Evolutionary conservation across 30 jellyfish, hydroid and myxozoan genomes (phyloP), one percentile per base, ranked within the genome.

Genomic region (Aurelia sp.): DNA sequence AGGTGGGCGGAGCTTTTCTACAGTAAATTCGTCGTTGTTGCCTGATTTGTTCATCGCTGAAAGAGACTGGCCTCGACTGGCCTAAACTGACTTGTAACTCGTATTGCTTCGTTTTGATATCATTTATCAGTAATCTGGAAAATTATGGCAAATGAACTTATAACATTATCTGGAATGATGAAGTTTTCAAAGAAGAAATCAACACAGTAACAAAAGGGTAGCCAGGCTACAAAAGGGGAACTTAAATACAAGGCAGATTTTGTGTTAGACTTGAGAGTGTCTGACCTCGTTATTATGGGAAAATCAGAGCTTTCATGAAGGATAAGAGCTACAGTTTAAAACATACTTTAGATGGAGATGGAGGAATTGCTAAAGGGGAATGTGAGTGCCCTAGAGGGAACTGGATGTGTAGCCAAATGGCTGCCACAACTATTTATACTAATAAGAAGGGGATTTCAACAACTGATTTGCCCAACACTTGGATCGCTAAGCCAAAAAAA

Each of bases 321-420:
- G 67, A 71, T 44, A 71, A 44, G 33, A 71, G 70, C 22, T 33
- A 71, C 82, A 33, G 3, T 71, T 76, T 71, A 1, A 27, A 16
- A 1, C 82, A 1, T 30, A 71, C 65, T 0, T n/a, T 65, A n/a
- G 33, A 65, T 65, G 33, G 76, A 65, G 33, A 65, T 20, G 76
- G 76, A 65, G 76, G 82, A n/a, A 65, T 65, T 65, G 48, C 33
- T 2, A 65, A 65, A 65, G 76, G 76, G 48, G 48, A 22, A 2
- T 71, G 82, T 4, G 82, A 71, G 4, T 71, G 82, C 82, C 82
- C 82, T 2, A 2, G 82, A 24, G 82, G 82, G 3, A 30, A 71
- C 71, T 71, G 82, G 82, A 71, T 71, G 4, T 71, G 82, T 44
- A 71, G 82, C 24, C 82, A 65, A 13, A 65, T 65, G 33, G 76